These are phyloP conservation scores for sheep (Ovis aries) DNA, from an alignment of 2,113 vertebrate genomes.

Conservation along the genomic window DNA sequence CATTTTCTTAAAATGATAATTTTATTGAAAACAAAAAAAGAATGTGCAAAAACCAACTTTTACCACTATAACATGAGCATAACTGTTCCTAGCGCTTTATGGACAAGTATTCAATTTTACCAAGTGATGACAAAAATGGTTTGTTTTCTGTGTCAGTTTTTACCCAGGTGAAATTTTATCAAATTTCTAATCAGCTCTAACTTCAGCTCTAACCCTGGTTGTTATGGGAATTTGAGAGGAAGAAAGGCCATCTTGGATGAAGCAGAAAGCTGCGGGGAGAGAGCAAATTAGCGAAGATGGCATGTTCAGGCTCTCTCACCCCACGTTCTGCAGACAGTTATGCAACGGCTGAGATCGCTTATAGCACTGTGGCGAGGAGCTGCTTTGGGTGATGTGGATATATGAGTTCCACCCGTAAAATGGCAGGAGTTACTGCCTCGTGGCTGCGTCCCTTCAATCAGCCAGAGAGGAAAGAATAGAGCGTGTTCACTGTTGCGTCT, in stretches of 20 bases:
- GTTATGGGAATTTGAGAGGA: neutral
- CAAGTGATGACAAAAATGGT: neutral
- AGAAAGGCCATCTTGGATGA: neutral
- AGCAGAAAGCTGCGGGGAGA: neutral
- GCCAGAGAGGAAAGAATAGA: accelerated
- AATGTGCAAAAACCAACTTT: neutral
- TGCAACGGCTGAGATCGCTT: neutral
- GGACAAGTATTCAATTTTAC: neutral
- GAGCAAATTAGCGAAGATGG: neutral
- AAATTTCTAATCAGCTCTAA: neutral
- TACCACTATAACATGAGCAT: neutral
- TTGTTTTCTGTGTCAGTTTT: neutral
- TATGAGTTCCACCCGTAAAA: neutral
- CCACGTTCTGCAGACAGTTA: neutral
- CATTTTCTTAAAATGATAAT: neutral
- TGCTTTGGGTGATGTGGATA: neutral
- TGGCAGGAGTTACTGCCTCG: neutral
- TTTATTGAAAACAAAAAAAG: neutral
- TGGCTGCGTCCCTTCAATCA: accelerated
- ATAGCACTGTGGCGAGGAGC: accelerated
- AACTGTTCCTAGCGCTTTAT: neutral
- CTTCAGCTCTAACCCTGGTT: neutral
- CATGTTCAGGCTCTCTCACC: neutral
- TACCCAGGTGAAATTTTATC: neutral
- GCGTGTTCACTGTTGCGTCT: neutral